Percentiles rank a stretch among this genome's conserved stretches.
phyloP scores from a whole-genome alignment of 2,797 vertebrate species.

The Oreochromis grahami region DNA sequence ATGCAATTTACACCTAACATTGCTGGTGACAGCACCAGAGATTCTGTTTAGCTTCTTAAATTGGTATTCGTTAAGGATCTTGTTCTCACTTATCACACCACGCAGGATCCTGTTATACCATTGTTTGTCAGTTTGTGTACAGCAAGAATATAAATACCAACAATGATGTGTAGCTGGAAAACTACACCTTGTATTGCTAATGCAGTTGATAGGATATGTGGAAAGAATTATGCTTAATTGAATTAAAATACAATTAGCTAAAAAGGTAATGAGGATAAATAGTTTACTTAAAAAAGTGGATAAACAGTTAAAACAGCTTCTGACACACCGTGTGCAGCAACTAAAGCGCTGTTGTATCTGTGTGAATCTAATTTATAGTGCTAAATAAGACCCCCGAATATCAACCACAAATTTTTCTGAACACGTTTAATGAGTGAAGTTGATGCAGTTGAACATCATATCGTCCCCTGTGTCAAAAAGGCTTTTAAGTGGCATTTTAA shows the following conservation, averaged over 20 bases:
- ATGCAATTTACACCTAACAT: neutral
- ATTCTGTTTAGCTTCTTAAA: conserved; percentile 21
- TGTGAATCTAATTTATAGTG: neutral
- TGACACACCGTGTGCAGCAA: neutral
- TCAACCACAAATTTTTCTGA: neutral
- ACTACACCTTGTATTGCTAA: neutral
- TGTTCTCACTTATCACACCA: neutral
- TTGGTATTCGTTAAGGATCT: conserved; percentile 15
- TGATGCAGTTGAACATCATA: neutral
- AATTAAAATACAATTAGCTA: neutral
- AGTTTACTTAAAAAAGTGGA: neutral
- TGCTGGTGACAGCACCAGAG: conserved; percentile 3
- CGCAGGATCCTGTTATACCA: neutral
- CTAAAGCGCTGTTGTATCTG: neutral
- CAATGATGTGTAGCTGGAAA: neutral
- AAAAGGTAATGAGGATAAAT: neutral
- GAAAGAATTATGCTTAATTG: neutral
- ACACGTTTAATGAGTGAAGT: neutral
- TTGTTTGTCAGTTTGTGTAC: neutral
- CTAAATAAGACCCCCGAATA: neutral
- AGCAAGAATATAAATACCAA: neutral
- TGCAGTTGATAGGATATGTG: neutral
- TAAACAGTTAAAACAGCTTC: neutral
- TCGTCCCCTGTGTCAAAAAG: neutral
- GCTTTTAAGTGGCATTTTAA: neutral